These are phyloP conservation scores for Etheostoma perlongum DNA, from an alignment of 2,797 vertebrate genomes.

Conservation along the genomic window DNA sequence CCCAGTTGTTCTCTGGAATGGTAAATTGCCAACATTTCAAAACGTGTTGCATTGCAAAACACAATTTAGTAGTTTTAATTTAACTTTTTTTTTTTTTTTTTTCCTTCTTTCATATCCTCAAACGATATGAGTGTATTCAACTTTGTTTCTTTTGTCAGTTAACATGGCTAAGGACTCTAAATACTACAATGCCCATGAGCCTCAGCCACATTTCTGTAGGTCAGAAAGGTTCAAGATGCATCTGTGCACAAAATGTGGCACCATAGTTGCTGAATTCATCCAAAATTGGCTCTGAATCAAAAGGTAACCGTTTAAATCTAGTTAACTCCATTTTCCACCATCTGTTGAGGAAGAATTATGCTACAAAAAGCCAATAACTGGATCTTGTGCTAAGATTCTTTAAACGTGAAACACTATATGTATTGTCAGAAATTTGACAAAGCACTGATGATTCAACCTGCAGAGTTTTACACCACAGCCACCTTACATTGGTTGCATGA, in stretches of 20 bases:
- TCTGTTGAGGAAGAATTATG: background rate
- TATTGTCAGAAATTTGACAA: background rate
- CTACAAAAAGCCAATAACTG: too few species aligned
- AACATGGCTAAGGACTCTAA: background rate
- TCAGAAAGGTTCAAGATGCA: background rate
- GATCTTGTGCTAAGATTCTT: too few species aligned
- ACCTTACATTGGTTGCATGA: background rate
- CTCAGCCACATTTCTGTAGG: background rate
- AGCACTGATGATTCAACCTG: background rate
- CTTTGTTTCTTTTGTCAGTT: too few species aligned
- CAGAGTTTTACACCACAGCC: background rate
- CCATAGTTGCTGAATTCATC: background rate
- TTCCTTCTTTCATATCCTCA: background rate
- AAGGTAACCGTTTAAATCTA: too few species aligned
- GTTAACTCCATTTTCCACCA: background rate
- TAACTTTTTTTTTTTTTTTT: too few species aligned
- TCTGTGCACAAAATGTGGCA: background rate
- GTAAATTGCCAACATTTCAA: background rate
- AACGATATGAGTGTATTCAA: background rate
- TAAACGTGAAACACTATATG: background rate
- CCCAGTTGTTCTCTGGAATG: background rate
- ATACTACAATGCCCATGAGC: slow-evolving; percentile 2
- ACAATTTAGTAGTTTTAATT: too few species aligned
- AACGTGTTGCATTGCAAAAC: background rate
- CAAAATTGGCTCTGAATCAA: background rate